Evolutionary conservation across 2,797 vertebrate species (phyloP).

Genomic region (Amphiprion clarkii): DNA sequence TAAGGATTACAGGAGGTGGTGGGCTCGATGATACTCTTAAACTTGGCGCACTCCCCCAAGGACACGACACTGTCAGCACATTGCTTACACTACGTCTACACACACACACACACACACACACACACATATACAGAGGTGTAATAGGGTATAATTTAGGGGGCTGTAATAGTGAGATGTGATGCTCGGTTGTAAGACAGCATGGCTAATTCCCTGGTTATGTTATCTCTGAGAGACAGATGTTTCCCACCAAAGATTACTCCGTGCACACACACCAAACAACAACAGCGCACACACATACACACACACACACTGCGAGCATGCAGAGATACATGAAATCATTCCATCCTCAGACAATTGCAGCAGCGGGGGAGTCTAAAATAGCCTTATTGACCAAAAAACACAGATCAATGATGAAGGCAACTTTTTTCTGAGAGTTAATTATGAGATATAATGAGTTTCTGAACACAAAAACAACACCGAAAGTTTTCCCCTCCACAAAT

Average conservation of each 20-base stretch:
- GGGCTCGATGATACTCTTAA: conserved; percentile 70
- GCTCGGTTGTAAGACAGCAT: conserved; percentile 77
- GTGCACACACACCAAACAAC: conserved; percentile 31
- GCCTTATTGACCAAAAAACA: conserved; percentile 63
- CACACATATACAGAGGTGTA: conserved; percentile 63
- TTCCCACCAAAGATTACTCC: conserved; percentile 75
- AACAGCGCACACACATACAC: conserved; percentile 35
- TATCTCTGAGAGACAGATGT: conserved; percentile 84
- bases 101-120: not conserved
- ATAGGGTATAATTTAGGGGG: conserved; percentile 75
- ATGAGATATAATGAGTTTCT: conserved; percentile 63
- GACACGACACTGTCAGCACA: conserved; percentile 70
- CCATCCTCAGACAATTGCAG: conserved; percentile 60
- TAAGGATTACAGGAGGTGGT: conserved; percentile 67
- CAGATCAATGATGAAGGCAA: conserved; percentile 65
- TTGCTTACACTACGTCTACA: conserved; percentile 56
- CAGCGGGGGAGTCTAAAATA: conserved; percentile 58
- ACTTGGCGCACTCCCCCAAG: conserved; percentile 70
- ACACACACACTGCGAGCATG: conserved; percentile 30
- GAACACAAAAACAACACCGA: conserved; percentile 9
- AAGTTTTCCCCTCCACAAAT: conserved; percentile 10
- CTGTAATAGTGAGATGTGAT: conserved; percentile 76
- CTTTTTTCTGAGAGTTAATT: conserved; percentile 60
- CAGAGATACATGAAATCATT: conserved; percentile 56
- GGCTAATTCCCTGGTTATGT: conserved; percentile 79